These are phyloP conservation scores for Mythimna pallens DNA, from an alignment of 2,888 invertebrate genomes.

Conservation along the genomic window DNA sequence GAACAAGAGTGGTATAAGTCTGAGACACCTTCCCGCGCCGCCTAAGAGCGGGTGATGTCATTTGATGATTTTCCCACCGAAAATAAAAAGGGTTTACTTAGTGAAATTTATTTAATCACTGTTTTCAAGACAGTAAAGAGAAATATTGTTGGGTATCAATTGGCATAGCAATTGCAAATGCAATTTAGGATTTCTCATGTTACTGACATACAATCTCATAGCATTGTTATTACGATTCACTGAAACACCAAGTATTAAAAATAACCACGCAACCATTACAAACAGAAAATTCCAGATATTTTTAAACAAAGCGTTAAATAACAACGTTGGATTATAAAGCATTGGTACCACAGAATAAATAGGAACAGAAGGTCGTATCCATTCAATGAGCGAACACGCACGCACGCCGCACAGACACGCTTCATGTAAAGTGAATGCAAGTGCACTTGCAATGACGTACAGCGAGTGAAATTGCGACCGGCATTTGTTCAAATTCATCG, in stretches of 20 bases:
- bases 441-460: no score
- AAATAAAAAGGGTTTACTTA: no score
- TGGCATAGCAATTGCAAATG: no score
- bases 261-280: neutral
- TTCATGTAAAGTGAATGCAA: neutral
- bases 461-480: neutral
- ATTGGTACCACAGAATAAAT: neutral
- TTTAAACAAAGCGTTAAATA: slow-evolving; percentile 17
- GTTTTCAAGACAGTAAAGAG: no score
- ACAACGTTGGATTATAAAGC: slow-evolving; percentile 12
- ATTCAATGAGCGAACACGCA: neutral
- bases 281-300: slow-evolving; percentile 4
- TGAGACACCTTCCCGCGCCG: no score
- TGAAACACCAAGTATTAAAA: neutral
- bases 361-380: neutral
- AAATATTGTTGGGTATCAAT: no score
- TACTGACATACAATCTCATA: neutral
- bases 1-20: no score
- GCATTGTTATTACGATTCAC: neutral
- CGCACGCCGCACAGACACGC: no score
- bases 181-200: neutral
- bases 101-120: no score
- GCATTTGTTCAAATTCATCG: neutral
- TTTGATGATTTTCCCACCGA: no score
- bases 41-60: no score